phyloP scores from a whole-genome alignment of 2,888 invertebrate species.

The Brachynemurus nebulosus region DNA sequence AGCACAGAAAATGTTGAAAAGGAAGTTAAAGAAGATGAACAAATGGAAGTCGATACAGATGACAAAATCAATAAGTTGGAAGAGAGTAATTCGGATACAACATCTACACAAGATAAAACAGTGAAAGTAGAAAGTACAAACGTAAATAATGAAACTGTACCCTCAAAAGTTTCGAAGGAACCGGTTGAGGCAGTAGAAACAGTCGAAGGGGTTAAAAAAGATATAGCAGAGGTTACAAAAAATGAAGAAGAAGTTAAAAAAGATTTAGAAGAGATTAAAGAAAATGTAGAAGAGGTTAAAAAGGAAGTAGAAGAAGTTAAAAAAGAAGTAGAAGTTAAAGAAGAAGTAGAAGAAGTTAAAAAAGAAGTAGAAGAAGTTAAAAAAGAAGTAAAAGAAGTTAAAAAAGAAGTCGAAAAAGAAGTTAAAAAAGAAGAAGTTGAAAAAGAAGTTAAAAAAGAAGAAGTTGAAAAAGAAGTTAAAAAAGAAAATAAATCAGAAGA shows the following conservation, averaged over 20 bases:
- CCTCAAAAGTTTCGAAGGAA: constrained; percentile 5
- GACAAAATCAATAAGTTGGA: too few relatives aligned
- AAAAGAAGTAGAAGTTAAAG: constrained; percentile 7
- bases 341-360: constrained; percentile 1
- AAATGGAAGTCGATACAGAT: constrained; percentile 18
- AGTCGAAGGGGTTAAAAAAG: constrained; percentile 1
- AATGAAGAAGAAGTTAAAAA: constrained; percentile 6
- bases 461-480: constrained; percentile 7
- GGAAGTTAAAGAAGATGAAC: constrained; percentile 13
- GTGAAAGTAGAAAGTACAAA: too few relatives aligned
- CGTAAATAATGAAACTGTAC: too few relatives aligned
- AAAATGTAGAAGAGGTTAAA: constrained; percentile 13
- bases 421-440: constrained; percentile 10
- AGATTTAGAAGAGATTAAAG: constrained; percentile 2
- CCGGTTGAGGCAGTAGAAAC: constrained; percentile 3
- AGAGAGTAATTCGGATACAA: too few relatives aligned
- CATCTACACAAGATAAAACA: too few relatives aligned
- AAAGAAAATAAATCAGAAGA: background rate
- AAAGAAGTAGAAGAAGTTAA: constrained; percentile 9
- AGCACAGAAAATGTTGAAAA: constrained; percentile 10
- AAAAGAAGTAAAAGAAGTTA: constrained; percentile 12
- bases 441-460: constrained; percentile 5
- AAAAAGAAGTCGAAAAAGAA: constrained; percentile 17
- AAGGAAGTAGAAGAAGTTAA: constrained; percentile 16
- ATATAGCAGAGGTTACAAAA: constrained; percentile 7